A percentile compares a stretch with the other conserved stretches of the same genome.
phyloP scores from a whole-genome alignment of 2,888 invertebrate species.

The Metopia argyrocephala region DNA sequence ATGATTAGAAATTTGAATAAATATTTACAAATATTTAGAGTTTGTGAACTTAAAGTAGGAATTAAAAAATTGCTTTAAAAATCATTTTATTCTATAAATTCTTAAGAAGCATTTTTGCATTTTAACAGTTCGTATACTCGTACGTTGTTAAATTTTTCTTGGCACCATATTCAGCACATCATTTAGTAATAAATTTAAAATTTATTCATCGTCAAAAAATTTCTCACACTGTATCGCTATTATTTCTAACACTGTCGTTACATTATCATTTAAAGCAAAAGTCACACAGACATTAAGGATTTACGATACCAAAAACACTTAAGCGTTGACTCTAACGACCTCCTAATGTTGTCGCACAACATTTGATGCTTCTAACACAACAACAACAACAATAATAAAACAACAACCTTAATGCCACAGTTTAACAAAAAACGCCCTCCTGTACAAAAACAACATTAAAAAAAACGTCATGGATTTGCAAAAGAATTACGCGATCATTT shows the following conservation, averaged over 20 bases:
- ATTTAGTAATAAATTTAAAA: slow-evolving; percentile 74
- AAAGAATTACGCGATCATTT: slow-evolving; percentile 76
- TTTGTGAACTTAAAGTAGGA: too few relatives aligned
- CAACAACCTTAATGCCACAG: slow-evolving; percentile 51
- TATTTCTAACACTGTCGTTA: slow-evolving; percentile 53
- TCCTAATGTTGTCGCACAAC: slow-evolving; percentile 12
- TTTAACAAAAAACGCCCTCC: slow-evolving; percentile 50
- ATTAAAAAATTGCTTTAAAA: too few relatives aligned
- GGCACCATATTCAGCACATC: slow-evolving; percentile 69
- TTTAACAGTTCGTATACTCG: too few relatives aligned
- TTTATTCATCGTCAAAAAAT: slow-evolving; percentile 54
- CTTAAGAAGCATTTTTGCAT: too few relatives aligned
- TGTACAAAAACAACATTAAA: background rate
- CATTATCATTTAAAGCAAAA: slow-evolving; percentile 47
- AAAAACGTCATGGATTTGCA: slow-evolving; percentile 73
- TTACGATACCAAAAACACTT: slow-evolving; percentile 57
- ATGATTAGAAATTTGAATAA: too few relatives aligned
- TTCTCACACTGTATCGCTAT: slow-evolving; percentile 36
- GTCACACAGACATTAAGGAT: slow-evolving; percentile 54
- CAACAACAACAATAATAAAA: slow-evolving; percentile 15
- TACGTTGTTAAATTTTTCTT: background rate
- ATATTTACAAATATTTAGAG: too few relatives aligned
- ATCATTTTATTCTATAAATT: too few relatives aligned
- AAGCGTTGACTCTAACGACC: slow-evolving; percentile 50
- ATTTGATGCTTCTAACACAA: slow-evolving; percentile 5